Evolutionary conservation across 2,888 invertebrate genomes (phyloP).

Genomic region (Xestia sexstrigata): DNA sequence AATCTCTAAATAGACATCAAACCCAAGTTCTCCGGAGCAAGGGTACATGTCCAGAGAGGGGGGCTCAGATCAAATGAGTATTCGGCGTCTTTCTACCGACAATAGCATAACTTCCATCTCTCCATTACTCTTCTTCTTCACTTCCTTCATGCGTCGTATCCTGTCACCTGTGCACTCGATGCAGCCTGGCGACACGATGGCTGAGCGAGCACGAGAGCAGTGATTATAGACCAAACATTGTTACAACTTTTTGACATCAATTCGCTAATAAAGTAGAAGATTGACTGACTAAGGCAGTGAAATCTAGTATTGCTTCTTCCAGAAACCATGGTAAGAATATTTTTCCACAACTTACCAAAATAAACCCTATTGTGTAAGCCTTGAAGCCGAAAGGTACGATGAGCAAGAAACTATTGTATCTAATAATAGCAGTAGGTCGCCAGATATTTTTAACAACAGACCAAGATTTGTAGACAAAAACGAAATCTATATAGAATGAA

Average conservation of each 20-base stretch:
- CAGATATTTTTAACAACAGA: constrained; percentile 40
- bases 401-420: not conserved
- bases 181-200: no score
- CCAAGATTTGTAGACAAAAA: constrained; percentile 18
- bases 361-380: not conserved
- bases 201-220: no score
- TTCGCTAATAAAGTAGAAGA: not conserved
- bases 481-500: constrained; percentile 1
- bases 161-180: not conserved
- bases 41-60: not conserved
- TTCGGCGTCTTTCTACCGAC: not conserved
- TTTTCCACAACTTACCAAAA: not conserved
- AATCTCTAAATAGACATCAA: not conserved
- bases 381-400: not conserved
- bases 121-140: no score
- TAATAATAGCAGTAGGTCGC: constrained; percentile 23
- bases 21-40: not conserved
- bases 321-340: not conserved
- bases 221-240: not conserved
- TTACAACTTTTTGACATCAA: not conserved
- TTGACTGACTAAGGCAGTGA: not conserved
- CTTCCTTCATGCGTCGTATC: not conserved
- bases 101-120: not conserved
- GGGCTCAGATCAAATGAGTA: not conserved
- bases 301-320: not conserved